phyloP scores from a whole-genome alignment of 2,888 invertebrate species.

The Catocala sponsa region DNA sequence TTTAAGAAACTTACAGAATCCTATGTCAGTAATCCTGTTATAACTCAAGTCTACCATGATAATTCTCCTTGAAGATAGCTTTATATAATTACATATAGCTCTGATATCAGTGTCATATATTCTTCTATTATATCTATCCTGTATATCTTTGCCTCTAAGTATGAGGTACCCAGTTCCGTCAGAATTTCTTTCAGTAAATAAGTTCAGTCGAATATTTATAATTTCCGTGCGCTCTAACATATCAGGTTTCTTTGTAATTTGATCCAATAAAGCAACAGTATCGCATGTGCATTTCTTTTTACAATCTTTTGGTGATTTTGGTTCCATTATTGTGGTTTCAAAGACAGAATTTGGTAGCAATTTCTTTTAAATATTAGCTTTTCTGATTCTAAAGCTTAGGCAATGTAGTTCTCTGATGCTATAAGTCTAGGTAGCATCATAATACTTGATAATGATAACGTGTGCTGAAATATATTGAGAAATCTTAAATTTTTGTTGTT shows the following conservation, averaged over 20 bases:
- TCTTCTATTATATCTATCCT: constrained; percentile 76
- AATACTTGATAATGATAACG: too few relatives aligned
- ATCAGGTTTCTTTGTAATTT: constrained; percentile 62
- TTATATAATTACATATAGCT: constrained; percentile 82
- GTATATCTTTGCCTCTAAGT: constrained; percentile 84
- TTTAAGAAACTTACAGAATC: constrained; percentile 78
- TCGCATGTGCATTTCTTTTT: constrained; percentile 71
- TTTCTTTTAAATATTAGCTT: too few relatives aligned
- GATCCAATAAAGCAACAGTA: constrained; percentile 55
- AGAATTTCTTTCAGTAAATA: constrained; percentile 85
- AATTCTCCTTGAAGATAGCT: constrained; percentile 75
- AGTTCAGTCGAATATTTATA: constrained; percentile 69
- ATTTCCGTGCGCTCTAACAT: constrained; percentile 58
- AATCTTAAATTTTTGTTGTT: too few relatives aligned
- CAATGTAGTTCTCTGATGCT: too few relatives aligned
- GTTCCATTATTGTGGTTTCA: too few relatives aligned
- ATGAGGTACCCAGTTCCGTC: constrained; percentile 85
- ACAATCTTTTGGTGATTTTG: neutral
- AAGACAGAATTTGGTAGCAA: too few relatives aligned
- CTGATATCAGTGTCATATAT: constrained; percentile 82
- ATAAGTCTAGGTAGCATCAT: too few relatives aligned
- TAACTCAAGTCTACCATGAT: constrained; percentile 85
- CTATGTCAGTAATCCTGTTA: constrained; percentile 86
- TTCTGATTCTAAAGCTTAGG: too few relatives aligned
- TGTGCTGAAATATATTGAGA: too few relatives aligned